These are phyloP conservation scores for Panthera tigris DNA, from an alignment of 2,113 vertebrate species.

Conservation along the genomic window DNA sequence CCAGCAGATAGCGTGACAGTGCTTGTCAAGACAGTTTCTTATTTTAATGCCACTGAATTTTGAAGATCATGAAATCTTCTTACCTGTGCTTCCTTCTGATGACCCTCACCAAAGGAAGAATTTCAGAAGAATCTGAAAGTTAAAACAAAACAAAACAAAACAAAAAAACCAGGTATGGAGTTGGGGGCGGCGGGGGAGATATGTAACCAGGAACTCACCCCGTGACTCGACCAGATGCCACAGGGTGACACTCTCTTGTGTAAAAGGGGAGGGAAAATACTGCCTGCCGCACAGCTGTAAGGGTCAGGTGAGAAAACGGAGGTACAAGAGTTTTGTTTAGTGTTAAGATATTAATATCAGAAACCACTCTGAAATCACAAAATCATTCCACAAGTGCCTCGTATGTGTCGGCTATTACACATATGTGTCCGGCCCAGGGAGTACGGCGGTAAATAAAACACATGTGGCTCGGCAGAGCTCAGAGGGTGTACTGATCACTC, in stretches of 20 bases:
- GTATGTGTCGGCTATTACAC: fast-evolving
- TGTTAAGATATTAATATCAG: fast-evolving
- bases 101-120: background rate
- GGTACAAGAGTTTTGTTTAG: fast-evolving
- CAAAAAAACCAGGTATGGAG: fast-evolving
- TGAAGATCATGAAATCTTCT: background rate
- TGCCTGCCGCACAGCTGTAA: too few relatives aligned
- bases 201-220: background rate
- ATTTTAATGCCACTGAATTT: background rate
- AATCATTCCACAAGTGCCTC: background rate
- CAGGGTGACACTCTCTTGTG: background rate
- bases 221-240: too few relatives aligned
- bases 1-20: fast-evolving
- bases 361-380: fast-evolving
- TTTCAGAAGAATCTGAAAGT: background rate
- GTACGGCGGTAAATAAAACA: fast-evolving
- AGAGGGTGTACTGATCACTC: fast-evolving
- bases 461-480: fast-evolving
- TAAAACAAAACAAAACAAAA: background rate
- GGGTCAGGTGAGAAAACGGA: background rate
- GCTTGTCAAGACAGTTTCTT: background rate
- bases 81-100: background rate
- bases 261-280: background rate
- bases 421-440: background rate
- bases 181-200: too few relatives aligned